Conservation (phyloP, 2,888 invertebrate species). For the Lasioglossum zephyrum region DNA sequence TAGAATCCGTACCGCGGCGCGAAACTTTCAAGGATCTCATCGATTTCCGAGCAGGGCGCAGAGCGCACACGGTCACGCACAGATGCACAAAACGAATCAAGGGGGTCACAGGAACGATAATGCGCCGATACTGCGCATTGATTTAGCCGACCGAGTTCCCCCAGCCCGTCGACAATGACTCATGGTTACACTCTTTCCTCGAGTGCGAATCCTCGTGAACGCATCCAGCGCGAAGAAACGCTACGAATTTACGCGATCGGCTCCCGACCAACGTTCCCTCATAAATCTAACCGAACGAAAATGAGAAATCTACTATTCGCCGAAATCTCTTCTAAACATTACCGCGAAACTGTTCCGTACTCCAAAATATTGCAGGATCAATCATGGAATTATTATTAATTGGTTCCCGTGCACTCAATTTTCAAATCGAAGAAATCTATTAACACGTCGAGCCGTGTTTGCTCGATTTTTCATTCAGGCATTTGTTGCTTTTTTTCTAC, state of each 20-base stretch:
- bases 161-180: slow-evolving; percentile 59
- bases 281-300: neutral
- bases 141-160: slow-evolving; percentile 57
- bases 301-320: neutral
- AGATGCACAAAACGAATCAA: slow-evolving; percentile 67
- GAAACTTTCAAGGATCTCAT: slow-evolving; percentile 48
- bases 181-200: slow-evolving; percentile 52
- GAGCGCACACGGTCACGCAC: slow-evolving; percentile 51
- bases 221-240: slow-evolving; percentile 27
- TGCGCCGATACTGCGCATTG: slow-evolving; percentile 56
- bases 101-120: slow-evolving; percentile 55
- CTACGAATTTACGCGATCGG: slow-evolving; percentile 13
- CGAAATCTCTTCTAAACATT: too few relatives aligned
- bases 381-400: too few relatives aligned
- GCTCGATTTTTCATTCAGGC: too few relatives aligned
- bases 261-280: neutral
- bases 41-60: slow-evolving; percentile 43
- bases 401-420: too few relatives aligned
- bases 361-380: too few relatives aligned
- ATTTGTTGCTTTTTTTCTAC: too few relatives aligned
- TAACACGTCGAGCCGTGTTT: too few relatives aligned
- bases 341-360: too few relatives aligned
- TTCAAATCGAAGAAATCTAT: too few relatives aligned
- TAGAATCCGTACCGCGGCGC: slow-evolving; percentile 3
- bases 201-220: slow-evolving; percentile 37